Base-by-base conservation (phyloP, 2,888 invertebrate genomes). In the Eristalis pertinax region DNA sequence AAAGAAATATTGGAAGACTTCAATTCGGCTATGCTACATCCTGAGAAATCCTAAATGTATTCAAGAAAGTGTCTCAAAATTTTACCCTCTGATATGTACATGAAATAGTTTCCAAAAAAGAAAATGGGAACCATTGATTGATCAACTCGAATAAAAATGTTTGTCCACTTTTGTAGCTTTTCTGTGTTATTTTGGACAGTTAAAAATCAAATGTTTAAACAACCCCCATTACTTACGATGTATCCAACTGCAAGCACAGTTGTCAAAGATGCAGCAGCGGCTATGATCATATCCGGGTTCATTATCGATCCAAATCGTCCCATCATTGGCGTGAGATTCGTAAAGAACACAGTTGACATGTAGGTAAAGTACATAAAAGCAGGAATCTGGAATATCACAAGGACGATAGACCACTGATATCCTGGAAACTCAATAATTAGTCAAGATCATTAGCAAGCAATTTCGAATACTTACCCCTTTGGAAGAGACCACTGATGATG, bases 251-350 rank as follows among this genome's bases (percentile, higher is more conserved):
- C 90, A 11, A 93, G 89, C 8, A 93, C 88, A 0, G 91, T 90
- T 24, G 91, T 90, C 13, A 91, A 0, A 4, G 90, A 89, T 41
- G 91, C 92, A 2, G 95, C 70, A 1, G 92, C 88, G 1, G 93
- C 94, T 67, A 95, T 92, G 11, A 94, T 89, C 0, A 95, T 88
- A 90, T 96, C 95, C 0, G 95, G 95, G 90, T 94, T 94, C 0
- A 91, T 86, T 4, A 91, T 90, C 4, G 93, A 91, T 2, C 95
- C 95, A 74, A 92, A 91, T 5, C 95, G 92, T 0, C 95, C 95
- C 93, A 94, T 93, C 89, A 95, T 94, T 1, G 96, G 95, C 43
- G 95, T 93, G 81, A 95, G 94, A 65, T 94, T 92, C 26, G 92
- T 91, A 13, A 94, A 92, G 24, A 94, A 91, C 26, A 92, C 92